phyloP scores from a whole-genome alignment of 2,888 invertebrate genomes.

The Megaustenia siamemsis region DNA sequence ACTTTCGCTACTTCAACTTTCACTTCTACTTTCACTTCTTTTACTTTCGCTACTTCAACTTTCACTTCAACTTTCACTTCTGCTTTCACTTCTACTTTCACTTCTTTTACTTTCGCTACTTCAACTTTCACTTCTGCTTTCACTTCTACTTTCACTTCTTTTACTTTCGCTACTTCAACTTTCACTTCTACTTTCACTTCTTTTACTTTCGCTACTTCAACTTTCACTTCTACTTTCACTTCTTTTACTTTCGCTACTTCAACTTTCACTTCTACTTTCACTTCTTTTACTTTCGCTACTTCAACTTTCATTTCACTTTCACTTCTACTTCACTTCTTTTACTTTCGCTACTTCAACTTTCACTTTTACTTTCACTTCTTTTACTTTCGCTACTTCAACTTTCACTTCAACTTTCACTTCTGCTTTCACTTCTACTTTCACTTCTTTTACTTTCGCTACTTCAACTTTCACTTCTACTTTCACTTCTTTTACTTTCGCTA shows the following conservation, averaged over 20 bases:
- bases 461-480: too few species aligned
- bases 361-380: neutral
- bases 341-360: neutral
- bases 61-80: constrained; percentile 15
- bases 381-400: neutral
- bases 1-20: constrained; percentile 20
- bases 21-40: constrained; percentile 26
- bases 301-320: neutral
- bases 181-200: constrained; percentile 19
- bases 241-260: neutral
- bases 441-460: too few species aligned
- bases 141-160: neutral
- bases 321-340: constrained; percentile 3
- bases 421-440: neutral
- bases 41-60: constrained; percentile 26
- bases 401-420: too few species aligned
- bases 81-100: constrained; percentile 21
- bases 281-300: neutral
- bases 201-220: constrained; percentile 9
- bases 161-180: neutral
- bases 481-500: neutral
- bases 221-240: constrained; percentile 19
- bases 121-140: constrained; percentile 21
- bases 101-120: constrained; percentile 22
- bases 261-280: constrained; percentile 24